Base-by-base conservation (phyloP, 2,888 invertebrate species). In the Papilio elwesi region DNA sequence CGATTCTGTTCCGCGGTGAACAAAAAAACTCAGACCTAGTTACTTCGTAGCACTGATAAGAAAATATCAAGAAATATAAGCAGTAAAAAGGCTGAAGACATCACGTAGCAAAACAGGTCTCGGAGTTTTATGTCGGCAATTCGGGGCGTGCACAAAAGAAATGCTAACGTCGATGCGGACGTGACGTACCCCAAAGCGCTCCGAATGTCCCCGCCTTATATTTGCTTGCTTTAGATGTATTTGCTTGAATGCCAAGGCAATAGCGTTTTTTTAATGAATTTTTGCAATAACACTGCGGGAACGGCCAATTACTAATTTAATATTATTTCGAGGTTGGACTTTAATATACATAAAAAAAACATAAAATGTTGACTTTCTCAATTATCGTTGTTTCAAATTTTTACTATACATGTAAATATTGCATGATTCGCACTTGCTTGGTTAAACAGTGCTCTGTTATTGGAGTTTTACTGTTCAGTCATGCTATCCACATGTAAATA, bases 141-240 rank as follows among this genome's bases (percentile, higher is more conserved):
- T 92, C 87, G 90, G 92, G 84, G 84, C 88, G 89, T 89, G 89
- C 89, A 92, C 92, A 92, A 92, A 92, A 92, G 92, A 92, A 92
- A 91, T 89, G 92, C 89, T 87, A 88, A 87, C 89, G 86, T 83
- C 80, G 87, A 82, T 81, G 85, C 80, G 86, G 83, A 90, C 91
- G 90, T 90, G 90, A 88, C 85, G 81, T 80, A 77, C 82, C 80
- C 80, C 80, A 78, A 70, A 74, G 74, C 75, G 77, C 76, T 76
- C 76, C 76, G 73, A 78, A 77, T 77, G 76, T 76, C 74, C 76
- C 75, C 59, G 74, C 71, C 75, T 75, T 70, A 69, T 69, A 78
- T 75, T 74, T 73, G 51, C 64, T 66, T 64, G 52, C 69, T 57
- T 57, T 74, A 74, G 63, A 68, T 76, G 74, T 53, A 43, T 71